These are phyloP conservation scores for Parotia lawesii DNA, from an alignment of 2,113 vertebrate species.

Conservation along the genomic window DNA sequence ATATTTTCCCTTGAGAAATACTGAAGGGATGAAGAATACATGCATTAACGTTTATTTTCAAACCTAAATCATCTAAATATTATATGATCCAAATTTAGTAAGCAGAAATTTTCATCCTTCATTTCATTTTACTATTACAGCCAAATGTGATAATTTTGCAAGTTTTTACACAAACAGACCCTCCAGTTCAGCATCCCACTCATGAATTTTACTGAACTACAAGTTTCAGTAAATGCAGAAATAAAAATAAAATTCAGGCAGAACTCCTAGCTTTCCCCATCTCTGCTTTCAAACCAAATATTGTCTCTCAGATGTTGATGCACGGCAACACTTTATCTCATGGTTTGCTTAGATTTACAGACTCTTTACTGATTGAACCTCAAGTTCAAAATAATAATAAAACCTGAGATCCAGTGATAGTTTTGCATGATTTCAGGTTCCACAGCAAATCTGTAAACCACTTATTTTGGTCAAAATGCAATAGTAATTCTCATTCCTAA, in stretches of 20 bases:
- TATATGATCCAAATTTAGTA: neutral
- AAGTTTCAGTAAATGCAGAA: neutral
- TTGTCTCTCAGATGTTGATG: neutral
- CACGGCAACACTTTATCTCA: neutral
- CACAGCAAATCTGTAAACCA: neutral
- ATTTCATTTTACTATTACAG: neutral
- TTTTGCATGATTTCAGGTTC: neutral
- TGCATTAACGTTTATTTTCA: neutral
- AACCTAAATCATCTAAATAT: neutral
- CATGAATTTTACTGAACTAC: neutral
- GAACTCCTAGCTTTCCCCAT: neutral
- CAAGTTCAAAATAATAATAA: neutral
- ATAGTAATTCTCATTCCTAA: neutral
- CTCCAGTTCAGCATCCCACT: neutral
- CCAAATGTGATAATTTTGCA: neutral
- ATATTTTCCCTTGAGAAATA: neutral
- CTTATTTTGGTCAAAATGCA: neutral
- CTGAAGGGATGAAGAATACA: neutral
- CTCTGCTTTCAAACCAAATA: neutral
- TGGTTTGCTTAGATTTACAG: neutral
- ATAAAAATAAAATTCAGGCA: neutral
- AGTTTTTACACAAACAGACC: neutral
- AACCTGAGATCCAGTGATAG: neutral
- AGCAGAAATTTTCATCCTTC: neutral
- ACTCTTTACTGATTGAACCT: neutral